Conservation (phyloP, 2,797 vertebrate species). For the Argentina silus region DNA sequence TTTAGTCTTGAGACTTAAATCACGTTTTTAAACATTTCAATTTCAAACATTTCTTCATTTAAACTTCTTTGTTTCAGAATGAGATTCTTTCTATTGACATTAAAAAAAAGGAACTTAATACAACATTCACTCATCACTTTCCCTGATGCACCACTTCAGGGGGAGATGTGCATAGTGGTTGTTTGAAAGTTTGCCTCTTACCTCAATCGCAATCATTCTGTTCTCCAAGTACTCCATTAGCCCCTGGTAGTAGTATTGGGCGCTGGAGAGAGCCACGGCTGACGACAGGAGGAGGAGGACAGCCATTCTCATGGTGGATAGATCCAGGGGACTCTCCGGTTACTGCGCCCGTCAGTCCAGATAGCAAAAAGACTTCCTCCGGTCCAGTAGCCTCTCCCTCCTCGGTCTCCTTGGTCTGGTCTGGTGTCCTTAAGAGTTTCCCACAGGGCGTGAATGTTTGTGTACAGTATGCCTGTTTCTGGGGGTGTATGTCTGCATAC, state of each 20-base stretch:
- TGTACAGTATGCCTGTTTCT: not conserved
- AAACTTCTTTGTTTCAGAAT: not conserved
- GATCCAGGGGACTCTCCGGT: constrained; percentile 36
- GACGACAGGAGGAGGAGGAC: constrained; percentile 74
- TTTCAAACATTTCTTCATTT: not conserved
- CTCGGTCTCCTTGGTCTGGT: not conserved
- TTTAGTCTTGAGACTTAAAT: not conserved
- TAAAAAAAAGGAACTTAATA: not conserved
- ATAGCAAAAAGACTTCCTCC: constrained; percentile 27
- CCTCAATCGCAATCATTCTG: constrained; percentile 90
- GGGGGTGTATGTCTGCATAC: constrained; percentile 15
- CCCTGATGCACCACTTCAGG: not conserved
- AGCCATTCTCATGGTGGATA: constrained; percentile 72
- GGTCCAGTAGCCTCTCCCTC: constrained; percentile 17
- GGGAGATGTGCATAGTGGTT: not conserved
- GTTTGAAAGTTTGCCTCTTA: constrained; percentile 67
- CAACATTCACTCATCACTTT: not conserved
- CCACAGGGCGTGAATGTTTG: constrained; percentile 7
- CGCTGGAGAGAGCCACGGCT: constrained; percentile 70
- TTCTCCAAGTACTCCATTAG: constrained; percentile 96
- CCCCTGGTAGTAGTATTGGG: constrained; percentile 89
- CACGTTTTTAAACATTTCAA: not conserved
- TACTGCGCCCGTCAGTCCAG: constrained; percentile 36
- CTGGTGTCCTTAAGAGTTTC: constrained; percentile 21
- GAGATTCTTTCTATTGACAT: not conserved